Percentiles rank a stretch among this genome's conserved stretches.
These are phyloP conservation scores for Phrynocephalus forsythii DNA, from an alignment of 2,797 vertebrate species.

Conservation along the genomic window DNA sequence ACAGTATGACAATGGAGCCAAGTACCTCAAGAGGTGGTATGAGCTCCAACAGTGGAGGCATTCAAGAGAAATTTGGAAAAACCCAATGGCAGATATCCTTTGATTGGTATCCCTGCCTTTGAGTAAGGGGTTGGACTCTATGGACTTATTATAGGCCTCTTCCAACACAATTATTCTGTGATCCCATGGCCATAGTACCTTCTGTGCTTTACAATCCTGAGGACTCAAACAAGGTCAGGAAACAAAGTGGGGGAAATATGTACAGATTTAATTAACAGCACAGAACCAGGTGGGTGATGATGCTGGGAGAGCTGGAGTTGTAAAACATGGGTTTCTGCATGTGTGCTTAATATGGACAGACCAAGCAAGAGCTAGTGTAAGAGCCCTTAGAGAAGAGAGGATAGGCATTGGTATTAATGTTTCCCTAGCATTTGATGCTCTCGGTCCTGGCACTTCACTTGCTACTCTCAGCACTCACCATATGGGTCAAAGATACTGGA, in stretches of 20 bases:
- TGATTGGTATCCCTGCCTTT: no score
- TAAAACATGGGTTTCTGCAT: slow-evolving; percentile 18
- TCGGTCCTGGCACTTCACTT: slow-evolving; percentile 32
- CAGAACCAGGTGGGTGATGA: not conserved
- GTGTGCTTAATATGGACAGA: not conserved
- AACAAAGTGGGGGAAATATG: slow-evolving; percentile 6
- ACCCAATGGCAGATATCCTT: no score
- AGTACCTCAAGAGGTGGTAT: no score
- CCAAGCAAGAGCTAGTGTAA: not conserved
- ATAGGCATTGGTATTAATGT: slow-evolving; percentile 45
- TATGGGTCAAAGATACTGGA: not conserved
- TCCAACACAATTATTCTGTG: not conserved
- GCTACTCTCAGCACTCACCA: slow-evolving; percentile 33
- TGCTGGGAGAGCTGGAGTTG: slow-evolving; percentile 18
- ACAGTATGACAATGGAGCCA: no score
- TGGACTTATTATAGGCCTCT: no score
- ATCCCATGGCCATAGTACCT: not conserved
- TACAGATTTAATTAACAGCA: slow-evolving; percentile 21
- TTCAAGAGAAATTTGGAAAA: no score
- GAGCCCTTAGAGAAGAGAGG: slow-evolving; percentile 10
- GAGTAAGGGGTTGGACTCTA: no score
- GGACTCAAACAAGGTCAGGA: not conserved
- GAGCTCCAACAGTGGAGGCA: no score
- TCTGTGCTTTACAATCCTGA: not conserved
- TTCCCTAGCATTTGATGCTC: slow-evolving; percentile 48